phyloP scores from a whole-genome alignment of 2,797 vertebrate species.

The Catamblyrhynchus diadema region DNA sequence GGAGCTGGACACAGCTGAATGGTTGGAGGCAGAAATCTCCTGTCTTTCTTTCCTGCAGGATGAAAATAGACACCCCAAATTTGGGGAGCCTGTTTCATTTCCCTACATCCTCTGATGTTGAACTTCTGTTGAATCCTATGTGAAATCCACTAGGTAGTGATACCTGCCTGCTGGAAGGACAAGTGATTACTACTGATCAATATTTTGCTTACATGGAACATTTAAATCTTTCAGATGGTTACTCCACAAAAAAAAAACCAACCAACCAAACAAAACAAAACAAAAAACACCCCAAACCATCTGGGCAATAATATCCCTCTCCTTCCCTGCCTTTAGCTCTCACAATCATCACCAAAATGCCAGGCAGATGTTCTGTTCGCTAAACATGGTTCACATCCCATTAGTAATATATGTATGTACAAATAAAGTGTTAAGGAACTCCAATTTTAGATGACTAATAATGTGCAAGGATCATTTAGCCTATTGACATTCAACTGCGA shows the following conservation, averaged over 20 bases:
- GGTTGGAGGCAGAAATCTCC: neutral
- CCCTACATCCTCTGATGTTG: neutral
- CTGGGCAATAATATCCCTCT: neutral
- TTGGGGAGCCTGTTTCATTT: neutral
- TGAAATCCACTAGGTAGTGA: neutral
- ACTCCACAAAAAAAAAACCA: neutral
- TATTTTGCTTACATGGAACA: neutral
- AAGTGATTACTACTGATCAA: neutral
- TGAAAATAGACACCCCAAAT: neutral
- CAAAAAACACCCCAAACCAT: neutral
- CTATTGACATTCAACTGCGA: neutral
- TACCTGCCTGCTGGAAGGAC: neutral
- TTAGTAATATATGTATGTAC: neutral
- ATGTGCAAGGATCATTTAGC: neutral
- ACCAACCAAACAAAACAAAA: too few relatives aligned
- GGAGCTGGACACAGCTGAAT: neutral
- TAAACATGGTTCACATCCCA: neutral
- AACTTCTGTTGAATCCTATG: neutral
- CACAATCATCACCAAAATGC: neutral
- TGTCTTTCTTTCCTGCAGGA: neutral
- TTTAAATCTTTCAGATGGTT: neutral
- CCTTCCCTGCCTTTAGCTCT: neutral
- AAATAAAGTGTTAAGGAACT: neutral
- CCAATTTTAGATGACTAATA: neutral
- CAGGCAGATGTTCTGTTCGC: neutral